Base-by-base conservation (phyloP, 2,888 invertebrate species). In the Tipula lateralis region DNA sequence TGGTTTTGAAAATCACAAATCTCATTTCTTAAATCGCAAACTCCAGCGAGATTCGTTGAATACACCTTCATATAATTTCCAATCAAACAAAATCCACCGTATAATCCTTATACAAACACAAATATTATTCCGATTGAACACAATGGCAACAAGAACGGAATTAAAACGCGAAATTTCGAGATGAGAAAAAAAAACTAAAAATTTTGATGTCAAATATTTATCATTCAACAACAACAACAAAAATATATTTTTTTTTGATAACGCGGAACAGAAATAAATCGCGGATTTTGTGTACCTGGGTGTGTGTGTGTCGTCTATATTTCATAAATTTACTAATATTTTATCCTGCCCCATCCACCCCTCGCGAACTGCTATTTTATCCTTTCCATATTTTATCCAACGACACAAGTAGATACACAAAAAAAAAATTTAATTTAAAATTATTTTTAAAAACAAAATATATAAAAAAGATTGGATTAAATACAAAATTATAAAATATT, bases 401-500 rank as follows among this genome's bases (percentile, higher is more conserved):
- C 44, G 44, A 50, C 44, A 50, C 34, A 34, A 34, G 12, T n/a
- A n/a, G n/a, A n/a, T 34, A n/a, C 32, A 39, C 39, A 39, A 39
- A 39, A 39, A 12, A 9, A 50, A 4, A 50, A 16, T 3, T 50
- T 16, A 16, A 16, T 50, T 50, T 50, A 6, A 6, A 50, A 50
- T 50, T 50, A n/a, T n/a, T n/a, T n/a, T n/a, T 50, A 50, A 50
- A n/a, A 50, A 50, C 7, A 50, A 50, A 50, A 50, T n/a, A n/a
- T n/a, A n/a, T n/a, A 50, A 50, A 3, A 39, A 16, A 50, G 24
- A 66, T 66, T 66, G 66, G 66, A 66, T 66, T 66, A 66, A 66
- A 66, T 66, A 66, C 24, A 66, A 66, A 66, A 66, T 66, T 66
- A 66, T 66, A 66, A 66, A 66, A 66, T 66, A 66, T 66, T 66